Conservation (phyloP, 2,888 invertebrate genomes). For the Orthonychiurus folsomi region DNA sequence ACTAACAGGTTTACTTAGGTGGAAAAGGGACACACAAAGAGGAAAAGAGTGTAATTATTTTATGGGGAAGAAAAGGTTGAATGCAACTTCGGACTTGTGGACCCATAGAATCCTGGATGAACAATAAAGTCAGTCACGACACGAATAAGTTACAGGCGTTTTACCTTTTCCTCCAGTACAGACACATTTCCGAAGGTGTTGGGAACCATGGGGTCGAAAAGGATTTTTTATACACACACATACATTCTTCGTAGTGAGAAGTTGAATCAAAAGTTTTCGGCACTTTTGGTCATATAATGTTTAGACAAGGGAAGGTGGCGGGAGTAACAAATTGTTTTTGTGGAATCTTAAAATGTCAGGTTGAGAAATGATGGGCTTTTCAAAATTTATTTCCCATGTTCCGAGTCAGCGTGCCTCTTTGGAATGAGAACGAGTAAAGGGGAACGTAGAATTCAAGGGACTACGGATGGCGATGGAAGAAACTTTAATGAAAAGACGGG, state of each 20-base stretch:
- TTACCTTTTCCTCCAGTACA: no score
- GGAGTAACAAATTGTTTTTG: not conserved
- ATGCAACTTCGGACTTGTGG: not conserved
- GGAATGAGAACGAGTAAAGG: not conserved
- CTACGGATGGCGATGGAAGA: no score
- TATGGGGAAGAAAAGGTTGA: not conserved
- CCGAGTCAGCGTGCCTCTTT: not conserved
- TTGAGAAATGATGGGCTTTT: not conserved
- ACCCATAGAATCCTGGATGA: not conserved
- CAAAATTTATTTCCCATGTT: not conserved
- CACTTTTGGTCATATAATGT: slow-evolving; percentile 1
- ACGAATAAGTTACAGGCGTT: no score
- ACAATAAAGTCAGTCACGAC: not conserved
- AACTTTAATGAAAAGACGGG: not conserved
- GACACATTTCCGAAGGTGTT: no score
- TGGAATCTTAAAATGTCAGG: not conserved
- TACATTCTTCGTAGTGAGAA: no score
- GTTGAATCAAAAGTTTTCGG: not conserved
- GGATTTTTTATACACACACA: no score
- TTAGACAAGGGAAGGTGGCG: not conserved
- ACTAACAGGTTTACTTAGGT: not conserved
- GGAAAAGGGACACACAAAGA: not conserved
- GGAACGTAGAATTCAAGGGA: not conserved
- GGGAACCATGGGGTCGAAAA: no score
- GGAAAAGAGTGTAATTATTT: not conserved